Base-by-base conservation (phyloP, 1,140 invertebrate genomes). In the Oscheius sp. region DNA sequence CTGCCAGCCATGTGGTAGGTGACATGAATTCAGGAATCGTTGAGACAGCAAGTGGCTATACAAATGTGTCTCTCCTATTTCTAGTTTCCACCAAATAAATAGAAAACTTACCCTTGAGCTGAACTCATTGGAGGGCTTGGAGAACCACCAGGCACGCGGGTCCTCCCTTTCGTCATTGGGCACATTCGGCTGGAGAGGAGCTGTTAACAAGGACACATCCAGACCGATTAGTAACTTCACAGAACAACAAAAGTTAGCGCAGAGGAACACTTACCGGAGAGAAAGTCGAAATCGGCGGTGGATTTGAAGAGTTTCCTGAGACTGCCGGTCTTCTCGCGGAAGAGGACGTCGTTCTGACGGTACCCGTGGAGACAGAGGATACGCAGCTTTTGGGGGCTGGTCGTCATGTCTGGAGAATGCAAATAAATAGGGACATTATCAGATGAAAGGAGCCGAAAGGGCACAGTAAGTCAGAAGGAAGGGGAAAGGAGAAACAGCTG, bases 311-410 rank as follows among this genome's bases (percentile, higher is more conserved):
- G 23, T 26, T 71, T 71, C 61, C 69, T 3, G 1, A 58, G 63
- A n/a, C 52, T 61, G 18, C 69, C 69, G 3, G 62, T 71, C 45
- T 73, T 73, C 26, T 73, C 65, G 0, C 71, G 71, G 49, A 73
- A 73, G 13, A 65, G 34, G 20, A 49, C 29, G 34, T 66, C 71
- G 20, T 45, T 70, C n/a, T 73, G 71, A 18, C 71, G 62, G 31
- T 73, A 73, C 3, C 71, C 71, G n/a, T 73, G 71, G 34, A 73
- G 46, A 29, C 71, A 73, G 10, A 66, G 46, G 28, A 73, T 66
- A 3, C 63, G 71, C 2, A 73, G 62, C 15, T 52, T 62, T 34
- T 63, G 10, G 13, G 42, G 23, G 23, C 15, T 45, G 42, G 42
- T 18, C 23, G 42, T 23, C 42, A 45, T n/a, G n/a, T n/a, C n/a